Percentiles rank a stretch among this genome's conserved stretches.
Conservation (phyloP, 2,113 vertebrate species). For the Thymallus thymallus region DNA sequence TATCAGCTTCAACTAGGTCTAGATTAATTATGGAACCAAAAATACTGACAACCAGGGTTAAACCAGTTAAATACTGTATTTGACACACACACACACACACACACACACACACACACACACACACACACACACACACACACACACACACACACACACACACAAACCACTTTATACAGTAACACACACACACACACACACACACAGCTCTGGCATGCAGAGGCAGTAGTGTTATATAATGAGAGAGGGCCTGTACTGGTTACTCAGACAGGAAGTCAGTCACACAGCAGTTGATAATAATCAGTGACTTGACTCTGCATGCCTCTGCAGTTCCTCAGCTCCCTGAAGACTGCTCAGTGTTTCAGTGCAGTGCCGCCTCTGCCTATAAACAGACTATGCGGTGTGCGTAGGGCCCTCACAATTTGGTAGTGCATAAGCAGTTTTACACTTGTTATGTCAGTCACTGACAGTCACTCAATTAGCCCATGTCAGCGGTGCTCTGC, state of each 20-base stretch:
- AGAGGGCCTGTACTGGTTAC: conserved; percentile 7
- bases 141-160: not conserved
- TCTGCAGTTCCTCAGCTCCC: conserved; percentile 29
- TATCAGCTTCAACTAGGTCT: no score
- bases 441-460: no score
- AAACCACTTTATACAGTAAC: not conserved
- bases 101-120: not conserved
- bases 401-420: no score
- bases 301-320: conserved; percentile 29
- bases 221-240: conserved; percentile 12
- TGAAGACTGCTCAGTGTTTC: conserved; percentile 39
- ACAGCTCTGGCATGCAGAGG: not conserved
- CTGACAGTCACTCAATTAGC: no score
- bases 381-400: no score
- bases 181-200: not conserved
- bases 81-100: not conserved
- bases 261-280: conserved; percentile 25
- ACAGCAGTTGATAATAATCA: not conserved
- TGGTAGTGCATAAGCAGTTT: no score
- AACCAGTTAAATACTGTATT: not conserved
- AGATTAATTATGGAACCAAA: no score
- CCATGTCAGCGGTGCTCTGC: no score
- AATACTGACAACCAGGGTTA: not conserved
- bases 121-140: not conserved
- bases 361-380: not conserved